Evolutionary conservation across 2,888 invertebrate species (phyloP), one percentile per base, ranked within the genome.

Genomic region (Caenorhabditis plicata): DNA sequence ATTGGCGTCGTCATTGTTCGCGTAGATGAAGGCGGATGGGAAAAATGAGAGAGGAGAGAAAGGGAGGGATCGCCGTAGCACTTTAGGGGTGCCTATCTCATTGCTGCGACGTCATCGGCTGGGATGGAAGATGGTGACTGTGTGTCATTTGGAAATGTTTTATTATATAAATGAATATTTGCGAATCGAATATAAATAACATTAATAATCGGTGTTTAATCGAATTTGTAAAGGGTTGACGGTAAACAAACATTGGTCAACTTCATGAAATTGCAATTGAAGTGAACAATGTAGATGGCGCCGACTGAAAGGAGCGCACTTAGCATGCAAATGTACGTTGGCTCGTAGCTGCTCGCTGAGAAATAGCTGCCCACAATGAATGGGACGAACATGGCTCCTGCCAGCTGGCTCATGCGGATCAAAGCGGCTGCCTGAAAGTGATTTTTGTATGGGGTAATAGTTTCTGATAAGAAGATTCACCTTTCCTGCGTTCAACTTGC

Each of bases 401-500:
- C 43, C 27, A 73, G 39, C 33, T 71, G 68, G 26, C 64, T 64
- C 51, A 70, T 66, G 23, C 76, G 71, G 33, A 71, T 63, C n/a
- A 77, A 50, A 1, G 75, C 74, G 3, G 74, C 73, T n/a, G n/a
- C n/a, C n/a, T n/a, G n/a, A n/a, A n/a, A n/a, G n/a, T n/a, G n/a
- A n/a, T n/a, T n/a, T n/a, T n/a, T n/a, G n/a, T n/a, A n/a, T n/a
- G n/a, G n/a, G n/a, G n/a, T n/a, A n/a, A n/a, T n/a, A n/a, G n/a
- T n/a, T n/a, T n/a, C n/a, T n/a, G n/a, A n/a, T n/a, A n/a, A n/a
- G n/a, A n/a, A n/a, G n/a, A n/a, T n/a, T n/a, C 4, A 71, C 63
- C 26, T 77, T 77, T 35, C 76, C 77, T 17, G 68, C 50, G 41
- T 70, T 53, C 11, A 45, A 43, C 32, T 68, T 64, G 4, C 73